Percentiles rank a stretch among this genome's conserved stretches.
Conservation (phyloP, 2,113 vertebrate species). For the Mesocricetus auratus region DNA sequence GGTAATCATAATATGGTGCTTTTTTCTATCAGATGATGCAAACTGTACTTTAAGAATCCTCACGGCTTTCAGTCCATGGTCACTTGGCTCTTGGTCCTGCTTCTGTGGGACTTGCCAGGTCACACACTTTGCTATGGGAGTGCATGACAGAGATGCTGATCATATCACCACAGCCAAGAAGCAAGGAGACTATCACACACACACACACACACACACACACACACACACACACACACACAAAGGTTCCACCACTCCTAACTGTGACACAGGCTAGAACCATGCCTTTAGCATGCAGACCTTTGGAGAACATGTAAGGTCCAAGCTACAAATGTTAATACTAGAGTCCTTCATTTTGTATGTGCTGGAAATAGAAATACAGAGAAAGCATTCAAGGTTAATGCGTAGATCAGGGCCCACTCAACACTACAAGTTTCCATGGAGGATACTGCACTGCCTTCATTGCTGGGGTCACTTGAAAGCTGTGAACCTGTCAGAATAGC, state of each 20-base stretch:
- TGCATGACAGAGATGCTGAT: not conserved
- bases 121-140: too few relatives aligned
- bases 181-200: not conserved
- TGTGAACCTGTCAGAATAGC: not conserved
- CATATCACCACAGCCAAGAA: not conserved
- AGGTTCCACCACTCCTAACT: too few relatives aligned
- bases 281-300: not conserved
- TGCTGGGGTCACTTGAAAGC: not conserved
- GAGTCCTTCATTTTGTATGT: not conserved
- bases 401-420: not conserved
- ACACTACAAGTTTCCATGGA: not conserved
- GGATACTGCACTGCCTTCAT: not conserved
- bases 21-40: not conserved
- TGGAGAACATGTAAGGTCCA: too few relatives aligned
- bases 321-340: not conserved
- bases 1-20: not conserved
- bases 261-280: not conserved
- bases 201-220: not conserved
- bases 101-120: not conserved
- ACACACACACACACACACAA: not conserved
- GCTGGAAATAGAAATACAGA: not conserved
- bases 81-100: not conserved
- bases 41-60: not conserved
- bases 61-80: not conserved
- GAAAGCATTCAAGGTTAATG: not conserved